Evolutionary conservation across 1,140 invertebrate genomes (phyloP).

Genomic region (Goniozus legneri): DNA sequence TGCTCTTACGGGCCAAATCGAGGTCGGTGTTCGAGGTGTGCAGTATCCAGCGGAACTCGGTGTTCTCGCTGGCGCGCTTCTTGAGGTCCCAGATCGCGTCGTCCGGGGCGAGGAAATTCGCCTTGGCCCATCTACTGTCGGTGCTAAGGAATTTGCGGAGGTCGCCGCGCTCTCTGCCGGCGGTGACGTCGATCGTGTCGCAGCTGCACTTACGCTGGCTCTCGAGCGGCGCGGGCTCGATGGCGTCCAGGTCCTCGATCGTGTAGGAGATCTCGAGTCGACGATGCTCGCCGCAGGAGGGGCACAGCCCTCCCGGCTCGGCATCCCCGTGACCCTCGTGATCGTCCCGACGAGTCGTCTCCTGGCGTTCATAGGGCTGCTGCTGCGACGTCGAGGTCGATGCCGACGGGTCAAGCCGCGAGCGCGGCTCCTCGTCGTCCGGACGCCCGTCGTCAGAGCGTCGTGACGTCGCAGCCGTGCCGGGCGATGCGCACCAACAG

Average conservation of each 20-base stretch:
- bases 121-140: slow-evolving; percentile 34
- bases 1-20: slow-evolving; percentile 32
- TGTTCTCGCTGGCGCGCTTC: slow-evolving; percentile 34
- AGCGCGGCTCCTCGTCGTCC: slow-evolving; percentile 38
- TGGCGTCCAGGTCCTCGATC: slow-evolving; percentile 49
- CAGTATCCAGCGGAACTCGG: slow-evolving; percentile 48
- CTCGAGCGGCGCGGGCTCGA: slow-evolving; percentile 35
- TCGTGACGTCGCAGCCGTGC: slow-evolving; percentile 50
- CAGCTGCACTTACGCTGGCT: slow-evolving; percentile 27
- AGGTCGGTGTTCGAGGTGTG: slow-evolving; percentile 47
- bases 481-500: slow-evolving; percentile 51
- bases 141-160: slow-evolving; percentile 34
- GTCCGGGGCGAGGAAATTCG: slow-evolving; percentile 44
- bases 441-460: slow-evolving; percentile 47
- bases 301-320: slow-evolving; percentile 25
- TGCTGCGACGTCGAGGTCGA: slow-evolving; percentile 24
- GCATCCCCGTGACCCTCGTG: slow-evolving; percentile 6
- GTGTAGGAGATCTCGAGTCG: slow-evolving; percentile 43
- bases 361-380: slow-evolving; percentile 15
- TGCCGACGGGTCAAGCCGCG: slow-evolving; percentile 47
- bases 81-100: slow-evolving; percentile 41
- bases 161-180: slow-evolving; percentile 15
- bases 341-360: slow-evolving; percentile 10
- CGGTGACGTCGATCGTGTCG: slow-evolving; percentile 12
- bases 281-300: slow-evolving; percentile 36